Conservation (phyloP, 2,888 invertebrate species). For the Cheilosia vulpina region DNA sequence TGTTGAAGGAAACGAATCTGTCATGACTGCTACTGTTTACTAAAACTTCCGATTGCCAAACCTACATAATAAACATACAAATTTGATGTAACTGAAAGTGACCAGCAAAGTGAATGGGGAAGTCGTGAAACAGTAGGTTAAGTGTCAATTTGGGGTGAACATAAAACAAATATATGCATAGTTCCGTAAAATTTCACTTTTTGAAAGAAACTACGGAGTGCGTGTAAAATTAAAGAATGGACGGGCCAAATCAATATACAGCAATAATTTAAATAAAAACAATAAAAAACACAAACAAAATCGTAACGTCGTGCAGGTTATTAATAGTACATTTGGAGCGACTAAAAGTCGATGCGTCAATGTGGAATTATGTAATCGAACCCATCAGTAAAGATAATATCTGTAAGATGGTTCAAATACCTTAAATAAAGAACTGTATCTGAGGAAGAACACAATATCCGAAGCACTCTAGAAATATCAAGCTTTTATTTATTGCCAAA, state of each 20-base stretch:
- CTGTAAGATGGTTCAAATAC: constrained; percentile 36
- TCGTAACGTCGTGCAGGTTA: neutral
- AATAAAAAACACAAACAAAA: neutral
- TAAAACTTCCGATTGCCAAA: neutral
- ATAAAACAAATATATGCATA: neutral
- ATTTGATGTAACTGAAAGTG: too few relatives aligned
- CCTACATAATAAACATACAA: constrained; percentile 4
- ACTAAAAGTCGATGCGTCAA: constrained; percentile 1
- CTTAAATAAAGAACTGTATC: constrained; percentile 10
- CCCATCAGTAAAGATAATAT: constrained; percentile 44
- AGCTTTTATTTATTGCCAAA: constrained; percentile 43
- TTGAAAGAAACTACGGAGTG: too few relatives aligned
- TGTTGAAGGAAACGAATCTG: constrained; percentile 31
- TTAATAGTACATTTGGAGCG: constrained; percentile 8
- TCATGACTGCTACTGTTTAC: constrained; percentile 34
- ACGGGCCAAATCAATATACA: neutral
- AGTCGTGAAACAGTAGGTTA: neutral
- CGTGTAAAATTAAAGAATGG: too few relatives aligned
- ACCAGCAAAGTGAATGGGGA: neutral
- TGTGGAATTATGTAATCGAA: constrained; percentile 54
- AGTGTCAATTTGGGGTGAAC: neutral
- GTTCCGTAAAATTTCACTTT: neutral
- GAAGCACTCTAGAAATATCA: neutral
- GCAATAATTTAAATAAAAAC: too few relatives aligned
- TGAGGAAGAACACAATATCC: constrained; percentile 14